phyloP scores from a whole-genome alignment of 2,888 invertebrate species.

The Drosophila incognita region DNA sequence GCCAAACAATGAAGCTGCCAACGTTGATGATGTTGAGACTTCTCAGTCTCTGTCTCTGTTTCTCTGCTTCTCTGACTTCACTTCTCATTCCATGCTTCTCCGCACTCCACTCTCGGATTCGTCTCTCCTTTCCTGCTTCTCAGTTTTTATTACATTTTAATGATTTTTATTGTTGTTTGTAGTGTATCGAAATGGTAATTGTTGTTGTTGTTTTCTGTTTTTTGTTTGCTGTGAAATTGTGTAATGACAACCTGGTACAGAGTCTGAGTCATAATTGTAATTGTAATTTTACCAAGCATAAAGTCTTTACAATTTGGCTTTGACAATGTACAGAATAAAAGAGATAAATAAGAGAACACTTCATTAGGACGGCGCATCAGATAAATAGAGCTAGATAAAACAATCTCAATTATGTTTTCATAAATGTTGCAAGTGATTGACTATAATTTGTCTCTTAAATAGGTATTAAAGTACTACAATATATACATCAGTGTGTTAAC shows the following conservation, averaged over 20 bases:
- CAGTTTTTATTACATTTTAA: constrained; percentile 18
- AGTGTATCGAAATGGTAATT: constrained; percentile 37
- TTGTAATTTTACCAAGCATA: constrained; percentile 20
- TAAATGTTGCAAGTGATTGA: neutral
- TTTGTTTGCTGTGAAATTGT: constrained; percentile 21
- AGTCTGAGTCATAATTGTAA: constrained; percentile 19
- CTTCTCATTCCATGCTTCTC: neutral
- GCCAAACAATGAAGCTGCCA: constrained; percentile 30
- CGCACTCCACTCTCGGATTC: neutral
- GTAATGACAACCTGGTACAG: constrained; percentile 22
- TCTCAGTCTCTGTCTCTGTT: constrained; percentile 11
- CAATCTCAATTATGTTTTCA: neutral
- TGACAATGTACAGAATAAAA: neutral
- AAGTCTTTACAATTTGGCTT: neutral
- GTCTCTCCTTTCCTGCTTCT: neutral
- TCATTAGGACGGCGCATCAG: neutral
- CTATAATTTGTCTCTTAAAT: neutral
- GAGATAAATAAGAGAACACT: neutral
- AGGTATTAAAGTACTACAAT: too few relatives aligned
- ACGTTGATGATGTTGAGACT: constrained; percentile 3
- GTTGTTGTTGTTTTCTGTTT: constrained; percentile 15
- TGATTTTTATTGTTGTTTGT: constrained; percentile 27
- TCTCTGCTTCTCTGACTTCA: neutral
- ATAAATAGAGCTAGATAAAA: neutral
- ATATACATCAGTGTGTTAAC: neutral